Evolutionary conservation across 1,140 invertebrate species (phyloP), one percentile per base, ranked within the genome.

Genomic region (Wasmannia auropunctata): DNA sequence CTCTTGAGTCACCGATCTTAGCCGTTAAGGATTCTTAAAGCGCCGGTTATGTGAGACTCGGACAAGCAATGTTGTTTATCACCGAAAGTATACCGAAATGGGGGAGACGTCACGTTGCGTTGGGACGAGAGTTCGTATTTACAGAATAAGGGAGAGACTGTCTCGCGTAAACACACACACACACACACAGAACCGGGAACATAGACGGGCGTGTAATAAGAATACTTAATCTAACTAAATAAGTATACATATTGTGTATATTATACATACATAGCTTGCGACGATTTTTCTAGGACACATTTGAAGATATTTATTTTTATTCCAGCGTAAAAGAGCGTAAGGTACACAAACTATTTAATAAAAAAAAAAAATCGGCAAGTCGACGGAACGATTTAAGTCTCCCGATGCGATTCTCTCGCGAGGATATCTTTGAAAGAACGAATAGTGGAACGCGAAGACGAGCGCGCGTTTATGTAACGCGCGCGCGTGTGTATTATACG

Each of bases 221-320:
- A 87, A 87, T 90, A 90, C 89, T 90, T 90, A 85, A 91, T 88
- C 74, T 90, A 90, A 90, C 51, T 89, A 91, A 88, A 81, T 86
- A 89, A 86, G 86, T 88, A 86, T 76, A 90, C 77, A 49, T 34
- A 49, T 62, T 70, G 70, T 85, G 91, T 75, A 88, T 88, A 81
- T 86, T 90, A 91, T 77, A 74, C 58, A 88, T 89, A 88, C 58
- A 88, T 89, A 88, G 77, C 84, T 91, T 88, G 83, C 88, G 87
- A 90, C 87, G 83, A 91, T 90, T 93, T 93, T 93, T 93, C 91
- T 93, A 93, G 90, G 77, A 89, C 86, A 75, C 87, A 87, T 91
- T 91, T 80, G 85, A 89, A 88, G 91, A 91, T 93, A 93, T 93
- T 93, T 93, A 93, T 93, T 93, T 93, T 93, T 93, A 92, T 92